A percentile compares a stretch with the other conserved stretches of the same genome.
Conservation (phyloP, 2,797 vertebrate genomes). For the Bucorvus abyssinicus region DNA sequence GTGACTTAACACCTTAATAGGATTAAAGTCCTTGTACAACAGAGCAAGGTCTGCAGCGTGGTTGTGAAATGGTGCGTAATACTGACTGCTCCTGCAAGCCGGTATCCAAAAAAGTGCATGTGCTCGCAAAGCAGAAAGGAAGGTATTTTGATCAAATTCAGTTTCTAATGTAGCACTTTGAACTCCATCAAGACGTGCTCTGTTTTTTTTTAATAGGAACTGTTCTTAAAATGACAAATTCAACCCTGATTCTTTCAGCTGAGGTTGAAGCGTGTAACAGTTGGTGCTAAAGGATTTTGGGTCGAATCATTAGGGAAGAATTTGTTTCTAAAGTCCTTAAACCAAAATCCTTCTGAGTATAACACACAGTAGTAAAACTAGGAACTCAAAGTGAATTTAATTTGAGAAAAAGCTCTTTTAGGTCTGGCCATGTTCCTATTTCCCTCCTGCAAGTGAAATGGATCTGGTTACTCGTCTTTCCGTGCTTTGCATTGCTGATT, state of each 20-base stretch:
- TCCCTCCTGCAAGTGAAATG: neutral
- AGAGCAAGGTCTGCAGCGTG: neutral
- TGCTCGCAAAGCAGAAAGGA: neutral
- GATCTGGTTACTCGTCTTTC: neutral
- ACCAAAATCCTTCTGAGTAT: neutral
- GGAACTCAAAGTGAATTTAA: neutral
- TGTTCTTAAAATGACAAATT: neutral
- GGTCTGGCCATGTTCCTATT: neutral
- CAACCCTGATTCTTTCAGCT: neutral
- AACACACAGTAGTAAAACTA: neutral
- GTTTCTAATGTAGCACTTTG: neutral
- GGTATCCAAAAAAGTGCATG: fast-evolving
- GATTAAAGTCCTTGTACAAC: neutral
- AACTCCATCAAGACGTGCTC: neutral
- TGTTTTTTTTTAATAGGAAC: neutral
- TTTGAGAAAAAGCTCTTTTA: neutral
- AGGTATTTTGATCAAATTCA: neutral
- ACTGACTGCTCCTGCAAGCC: neutral
- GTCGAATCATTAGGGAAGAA: neutral
- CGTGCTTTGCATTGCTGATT: neutral
- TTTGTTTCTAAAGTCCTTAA: neutral
- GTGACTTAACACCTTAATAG: neutral
- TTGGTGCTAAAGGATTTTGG: neutral
- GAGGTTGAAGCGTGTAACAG: neutral
- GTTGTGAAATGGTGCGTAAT: conserved; percentile 44